Conservation (phyloP, 2,113 vertebrate species). For the Brachirus orientalis region DNA sequence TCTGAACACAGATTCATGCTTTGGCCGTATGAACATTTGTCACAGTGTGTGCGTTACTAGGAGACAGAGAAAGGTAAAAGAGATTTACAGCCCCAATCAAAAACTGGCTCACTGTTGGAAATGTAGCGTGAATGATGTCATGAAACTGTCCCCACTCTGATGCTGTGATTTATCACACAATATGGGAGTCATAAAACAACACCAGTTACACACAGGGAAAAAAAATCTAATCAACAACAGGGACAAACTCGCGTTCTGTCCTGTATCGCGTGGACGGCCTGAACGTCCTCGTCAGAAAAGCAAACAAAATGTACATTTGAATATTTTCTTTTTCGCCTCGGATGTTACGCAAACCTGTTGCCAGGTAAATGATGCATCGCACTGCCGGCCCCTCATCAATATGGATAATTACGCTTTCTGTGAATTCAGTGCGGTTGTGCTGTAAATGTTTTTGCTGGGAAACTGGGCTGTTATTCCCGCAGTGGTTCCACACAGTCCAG, state of each 20-base stretch:
- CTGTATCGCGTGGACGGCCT: constrained; percentile 49
- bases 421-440: constrained; percentile 32
- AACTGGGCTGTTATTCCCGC: constrained; percentile 46
- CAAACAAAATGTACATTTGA: constrained; percentile 63
- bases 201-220: constrained; percentile 9
- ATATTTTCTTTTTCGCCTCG: constrained; percentile 73
- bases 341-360: constrained; percentile 64
- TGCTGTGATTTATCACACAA: constrained; percentile 77
- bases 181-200: constrained; percentile 60
- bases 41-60: constrained; percentile 10
- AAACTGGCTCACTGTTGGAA: constrained; percentile 75
- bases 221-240: constrained; percentile 46
- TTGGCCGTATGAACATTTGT: constrained; percentile 43
- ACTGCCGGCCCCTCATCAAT: constrained; percentile 61
- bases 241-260: constrained; percentile 52
- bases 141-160: constrained; percentile 77
- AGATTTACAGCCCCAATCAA: constrained; percentile 86
- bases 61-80: constrained; percentile 34
- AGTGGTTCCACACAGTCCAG: constrained; percentile 64
- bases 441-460: constrained; percentile 67
- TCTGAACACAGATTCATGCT: constrained; percentile 28
- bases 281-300: constrained; percentile 44
- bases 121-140: constrained; percentile 83
- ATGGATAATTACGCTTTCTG: constrained; percentile 69
- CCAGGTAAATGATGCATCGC: constrained; percentile 69